These are phyloP conservation scores for Anoplopoma fimbria DNA, from an alignment of 2,113 vertebrate species.

Conservation along the genomic window DNA sequence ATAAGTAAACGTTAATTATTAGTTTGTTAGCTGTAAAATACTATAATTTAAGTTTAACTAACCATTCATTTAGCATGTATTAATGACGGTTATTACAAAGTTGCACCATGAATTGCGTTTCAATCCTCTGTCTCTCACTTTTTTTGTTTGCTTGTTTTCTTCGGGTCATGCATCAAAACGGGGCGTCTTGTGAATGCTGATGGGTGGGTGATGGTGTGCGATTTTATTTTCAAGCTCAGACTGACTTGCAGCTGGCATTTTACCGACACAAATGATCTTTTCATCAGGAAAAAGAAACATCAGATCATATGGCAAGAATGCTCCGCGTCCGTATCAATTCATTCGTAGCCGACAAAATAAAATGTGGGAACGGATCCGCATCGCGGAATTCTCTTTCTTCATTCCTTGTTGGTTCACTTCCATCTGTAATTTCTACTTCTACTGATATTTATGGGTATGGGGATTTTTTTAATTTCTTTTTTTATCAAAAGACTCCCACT, in stretches of 20 bases:
- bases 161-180: too few relatives aligned
- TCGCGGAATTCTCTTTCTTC: not conserved
- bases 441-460: not conserved
- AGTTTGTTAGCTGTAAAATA: not conserved
- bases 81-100: not conserved
- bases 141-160: too few relatives aligned
- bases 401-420: not conserved
- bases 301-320: not conserved
- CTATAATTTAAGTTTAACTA: not conserved
- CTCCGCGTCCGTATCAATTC: not conserved
- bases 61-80: not conserved
- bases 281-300: not conserved
- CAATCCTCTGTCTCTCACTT: too few relatives aligned
- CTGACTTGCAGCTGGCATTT: not conserved
- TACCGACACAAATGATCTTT: not conserved
- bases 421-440: not conserved
- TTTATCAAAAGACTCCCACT: too few relatives aligned
- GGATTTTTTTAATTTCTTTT: too few relatives aligned
- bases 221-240: not conserved
- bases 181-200: too few relatives aligned
- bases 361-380: not conserved
- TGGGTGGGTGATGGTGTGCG: not conserved
- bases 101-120: too few relatives aligned
- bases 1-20: not conserved
- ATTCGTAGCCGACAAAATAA: not conserved